Evolutionary conservation across 2,888 invertebrate species (phyloP), one percentile per base, ranked within the genome.

Genomic region (Punctoribates punctum): DNA sequence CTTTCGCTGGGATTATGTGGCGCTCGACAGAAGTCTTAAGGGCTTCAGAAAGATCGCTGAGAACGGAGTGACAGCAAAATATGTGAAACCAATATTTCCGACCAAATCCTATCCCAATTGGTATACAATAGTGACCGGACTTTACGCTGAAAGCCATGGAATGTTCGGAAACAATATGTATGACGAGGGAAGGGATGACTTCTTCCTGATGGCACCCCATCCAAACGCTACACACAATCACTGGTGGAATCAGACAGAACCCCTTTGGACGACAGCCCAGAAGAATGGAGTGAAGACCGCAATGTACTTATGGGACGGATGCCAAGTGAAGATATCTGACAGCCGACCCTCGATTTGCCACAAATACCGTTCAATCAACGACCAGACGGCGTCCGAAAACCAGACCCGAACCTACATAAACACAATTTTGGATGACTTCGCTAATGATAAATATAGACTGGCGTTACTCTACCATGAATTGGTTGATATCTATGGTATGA

Each of bases 111-210:
- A 79, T 67, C 79, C 80, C 5, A 80, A 80, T 54, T 80, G 78
- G 79, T 80, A 79, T 54, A 75, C 78, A 1, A 78, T 80, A 13
- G 77, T 65, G 17, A 77, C 77, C 75, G 80, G 80, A n/a, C 73
- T 79, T 17, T 82, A 83, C 78, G 82, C 83, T 5, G 84, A 84
- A 79, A 81, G 76, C 29, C 84, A 84, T 79, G 83, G 83, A 8
- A 82, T 84, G 46, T 80, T 84, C 38, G 83, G 83, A n/a, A 84
- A 84, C 77, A 82, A 82, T 80, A 83, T 84, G 81, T 83, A 81
- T 76, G 83, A 84, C 79, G 73, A 81, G 8, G 77, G 78, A 1
- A 76, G 78, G 15, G 80, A 81, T 51, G 82, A 82, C 13, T 62
- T 78, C 13, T 80, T 80, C 23, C 73, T 80, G 5, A 79, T 79